Evolutionary conservation across 2,113 vertebrate genomes (phyloP).

Genomic region (Rhea americana): DNA sequence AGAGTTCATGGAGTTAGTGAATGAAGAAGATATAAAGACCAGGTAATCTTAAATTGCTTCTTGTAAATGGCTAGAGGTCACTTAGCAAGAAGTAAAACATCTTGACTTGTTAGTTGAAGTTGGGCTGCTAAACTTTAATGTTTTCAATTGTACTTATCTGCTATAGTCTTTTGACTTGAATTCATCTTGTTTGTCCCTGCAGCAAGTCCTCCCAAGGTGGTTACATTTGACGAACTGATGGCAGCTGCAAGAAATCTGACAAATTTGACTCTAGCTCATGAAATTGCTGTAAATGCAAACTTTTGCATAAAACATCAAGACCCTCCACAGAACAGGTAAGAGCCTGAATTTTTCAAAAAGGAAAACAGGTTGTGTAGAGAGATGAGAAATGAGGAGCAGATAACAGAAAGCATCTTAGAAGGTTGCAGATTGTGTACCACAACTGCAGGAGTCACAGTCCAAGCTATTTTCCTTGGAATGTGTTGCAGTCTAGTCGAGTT

Average conservation of each 20-base stretch:
- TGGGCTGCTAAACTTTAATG: background rate
- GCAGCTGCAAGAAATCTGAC: conserved; percentile 83
- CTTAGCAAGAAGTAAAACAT: background rate
- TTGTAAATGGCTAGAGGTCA: background rate
- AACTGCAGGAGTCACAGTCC: background rate
- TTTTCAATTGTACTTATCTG: background rate
- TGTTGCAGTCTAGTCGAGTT: background rate
- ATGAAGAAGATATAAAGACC: conserved; percentile 30
- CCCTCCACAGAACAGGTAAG: conserved; percentile 83
- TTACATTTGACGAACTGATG: conserved; percentile 90
- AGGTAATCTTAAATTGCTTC: background rate
- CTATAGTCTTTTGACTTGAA: background rate
- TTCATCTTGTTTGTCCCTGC: conserved; percentile 57
- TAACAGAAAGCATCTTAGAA: background rate
- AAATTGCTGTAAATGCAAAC: conserved; percentile 87
- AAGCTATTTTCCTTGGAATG: background rate
- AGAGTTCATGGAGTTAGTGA: conserved; percentile 49
- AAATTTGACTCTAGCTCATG: conserved; percentile 88
- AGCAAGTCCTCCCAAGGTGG: conserved; percentile 87
- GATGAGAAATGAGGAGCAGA: background rate
- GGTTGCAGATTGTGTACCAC: background rate
- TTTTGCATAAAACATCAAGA: conserved; percentile 81
- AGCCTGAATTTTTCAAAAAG: background rate
- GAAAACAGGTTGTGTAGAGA: background rate
- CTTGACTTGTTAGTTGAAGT: background rate